phyloP scores from a whole-genome alignment of 2,888 invertebrate genomes.

The Galeruca laticollis region DNA sequence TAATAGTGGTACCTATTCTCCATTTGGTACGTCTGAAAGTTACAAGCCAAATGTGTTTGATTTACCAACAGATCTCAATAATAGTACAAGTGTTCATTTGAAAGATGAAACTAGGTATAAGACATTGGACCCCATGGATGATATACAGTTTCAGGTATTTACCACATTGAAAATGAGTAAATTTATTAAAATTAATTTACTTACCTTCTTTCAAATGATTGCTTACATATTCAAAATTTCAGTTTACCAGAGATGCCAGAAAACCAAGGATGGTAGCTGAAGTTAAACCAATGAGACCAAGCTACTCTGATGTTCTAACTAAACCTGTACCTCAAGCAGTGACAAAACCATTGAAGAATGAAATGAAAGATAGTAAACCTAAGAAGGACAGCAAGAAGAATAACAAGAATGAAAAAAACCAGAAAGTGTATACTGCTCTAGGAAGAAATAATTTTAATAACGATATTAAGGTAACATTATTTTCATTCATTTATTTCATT shows the following conservation, averaged over 20 bases:
- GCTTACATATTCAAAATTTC: not conserved
- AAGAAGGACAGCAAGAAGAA: slow-evolving; percentile 64
- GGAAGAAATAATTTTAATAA: slow-evolving; percentile 71
- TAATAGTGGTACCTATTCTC: slow-evolving; percentile 79
- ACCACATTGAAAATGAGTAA: not conserved
- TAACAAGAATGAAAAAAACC: slow-evolving; percentile 64
- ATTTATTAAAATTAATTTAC: not conserved
- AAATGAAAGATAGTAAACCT: slow-evolving; percentile 62
- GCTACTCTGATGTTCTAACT: slow-evolving; percentile 86
- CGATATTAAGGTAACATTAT: slow-evolving; percentile 62
- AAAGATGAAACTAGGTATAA: slow-evolving; percentile 62
- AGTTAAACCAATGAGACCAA: slow-evolving; percentile 88
- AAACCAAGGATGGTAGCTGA: slow-evolving; percentile 84
- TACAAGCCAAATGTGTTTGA: slow-evolving; percentile 66
- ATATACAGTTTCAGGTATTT: slow-evolving; percentile 64
- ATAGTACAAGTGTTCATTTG: slow-evolving; percentile 48
- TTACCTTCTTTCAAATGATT: no score
- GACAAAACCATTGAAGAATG: slow-evolving; percentile 59
- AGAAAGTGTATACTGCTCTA: slow-evolving; percentile 59
- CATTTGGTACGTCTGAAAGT: slow-evolving; percentile 75
- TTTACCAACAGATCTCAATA: slow-evolving; percentile 55
- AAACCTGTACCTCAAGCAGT: slow-evolving; percentile 70
- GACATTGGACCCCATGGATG: slow-evolving; percentile 51
- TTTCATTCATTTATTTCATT: not conserved
- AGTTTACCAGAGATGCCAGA: slow-evolving; percentile 68